Conservation (phyloP, 2,113 vertebrate species). For the Clarias magur region DNA sequence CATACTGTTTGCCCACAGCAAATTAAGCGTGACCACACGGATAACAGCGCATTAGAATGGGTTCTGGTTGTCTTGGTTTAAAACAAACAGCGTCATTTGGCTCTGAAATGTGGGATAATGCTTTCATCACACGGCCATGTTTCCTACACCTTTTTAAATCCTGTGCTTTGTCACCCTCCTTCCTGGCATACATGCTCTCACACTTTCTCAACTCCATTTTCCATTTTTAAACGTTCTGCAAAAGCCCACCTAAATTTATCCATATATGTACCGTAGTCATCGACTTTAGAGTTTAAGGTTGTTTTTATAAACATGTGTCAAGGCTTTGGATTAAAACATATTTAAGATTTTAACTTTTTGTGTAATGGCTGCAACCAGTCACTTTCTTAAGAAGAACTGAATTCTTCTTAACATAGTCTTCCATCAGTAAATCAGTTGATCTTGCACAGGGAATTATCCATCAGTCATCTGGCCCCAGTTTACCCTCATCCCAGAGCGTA, state of each 20-base stretch:
- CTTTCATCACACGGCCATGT: conserved; percentile 14
- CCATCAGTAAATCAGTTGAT: background rate
- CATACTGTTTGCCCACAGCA: background rate
- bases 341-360: background rate
- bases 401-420: background rate
- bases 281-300: background rate
- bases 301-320: background rate
- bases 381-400: background rate
- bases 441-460: background rate
- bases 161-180: conserved; percentile 2
- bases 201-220: background rate
- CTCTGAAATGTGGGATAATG: background rate
- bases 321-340: background rate
- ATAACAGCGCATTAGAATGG: background rate
- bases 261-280: background rate
- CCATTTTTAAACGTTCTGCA: background rate
- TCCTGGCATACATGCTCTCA: background rate
- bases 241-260: conserved; percentile 11
- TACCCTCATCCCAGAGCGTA: background rate
- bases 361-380: background rate
- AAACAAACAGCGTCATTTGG: background rate
- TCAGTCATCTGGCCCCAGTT: background rate
- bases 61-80: conserved; percentile 4
- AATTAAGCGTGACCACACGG: conserved; percentile 12
- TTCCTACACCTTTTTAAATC: conserved; percentile 19